Evolutionary conservation across 1,140 invertebrate genomes (phyloP).

Genomic region (Sycophaga agraensis): DNA sequence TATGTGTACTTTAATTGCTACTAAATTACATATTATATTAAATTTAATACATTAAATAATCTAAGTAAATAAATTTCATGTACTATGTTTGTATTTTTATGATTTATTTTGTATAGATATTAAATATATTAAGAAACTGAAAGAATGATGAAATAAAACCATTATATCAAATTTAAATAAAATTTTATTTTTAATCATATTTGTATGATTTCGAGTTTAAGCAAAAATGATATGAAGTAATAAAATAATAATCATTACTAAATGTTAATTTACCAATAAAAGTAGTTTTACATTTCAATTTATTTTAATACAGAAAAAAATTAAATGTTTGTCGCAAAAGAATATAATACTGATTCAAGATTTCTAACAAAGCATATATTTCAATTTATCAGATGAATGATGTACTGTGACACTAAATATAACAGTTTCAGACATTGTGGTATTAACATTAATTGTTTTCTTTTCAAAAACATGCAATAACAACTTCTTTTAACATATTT

Average conservation of each 20-base stretch:
- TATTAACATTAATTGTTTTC: too few species aligned
- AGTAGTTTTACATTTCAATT: conserved; percentile 8
- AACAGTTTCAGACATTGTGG: conserved; percentile 37
- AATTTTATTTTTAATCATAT: too few species aligned
- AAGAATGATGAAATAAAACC: too few species aligned
- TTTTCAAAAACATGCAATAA: conserved; percentile 10
- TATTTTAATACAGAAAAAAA: too few species aligned
- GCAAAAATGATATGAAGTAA: too few species aligned
- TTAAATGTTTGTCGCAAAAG: too few species aligned
- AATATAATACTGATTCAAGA: conserved; percentile 28
- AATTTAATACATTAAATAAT: background rate
- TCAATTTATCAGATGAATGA: conserved; percentile 37
- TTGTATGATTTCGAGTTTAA: too few species aligned
- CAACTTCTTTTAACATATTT: conserved; percentile 16
- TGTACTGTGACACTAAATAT: conserved; percentile 34
- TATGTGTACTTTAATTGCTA: background rate
- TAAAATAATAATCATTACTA: too few species aligned
- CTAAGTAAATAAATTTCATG: background rate
- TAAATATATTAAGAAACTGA: too few species aligned
- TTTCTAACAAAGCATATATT: conserved; percentile 48
- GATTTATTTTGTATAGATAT: too few species aligned
- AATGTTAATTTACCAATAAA: conserved; percentile 12
- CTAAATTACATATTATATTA: background rate
- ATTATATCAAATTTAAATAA: too few species aligned
- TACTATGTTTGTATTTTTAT: background rate